These are phyloP conservation scores for Osedax frankpressi DNA, from an alignment of 2,888 invertebrate species.

Conservation along the genomic window DNA sequence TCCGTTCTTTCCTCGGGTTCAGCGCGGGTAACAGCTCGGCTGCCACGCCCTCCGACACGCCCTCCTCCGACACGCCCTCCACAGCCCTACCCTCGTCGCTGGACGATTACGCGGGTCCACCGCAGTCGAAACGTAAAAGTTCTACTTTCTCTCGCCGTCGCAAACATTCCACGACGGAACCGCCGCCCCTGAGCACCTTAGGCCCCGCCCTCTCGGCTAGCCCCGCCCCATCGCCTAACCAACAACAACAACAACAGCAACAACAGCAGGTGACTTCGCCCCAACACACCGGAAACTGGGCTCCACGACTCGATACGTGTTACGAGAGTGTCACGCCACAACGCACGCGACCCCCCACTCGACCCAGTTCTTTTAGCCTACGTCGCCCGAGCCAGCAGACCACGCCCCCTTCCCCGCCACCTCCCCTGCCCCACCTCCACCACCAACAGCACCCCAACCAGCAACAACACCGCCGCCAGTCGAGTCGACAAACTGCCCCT, in stretches of 20 bases:
- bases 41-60: background rate
- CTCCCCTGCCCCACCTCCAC: background rate
- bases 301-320: conserved; percentile 4
- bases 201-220: too few relatives aligned
- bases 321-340: background rate
- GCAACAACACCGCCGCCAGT: too few relatives aligned
- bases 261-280: background rate
- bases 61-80: background rate
- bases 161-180: background rate
- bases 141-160: background rate
- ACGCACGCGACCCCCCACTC: background rate
- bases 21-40: background rate
- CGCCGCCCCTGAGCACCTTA: too few relatives aligned
- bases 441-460: background rate
- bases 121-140: background rate
- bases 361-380: background rate
- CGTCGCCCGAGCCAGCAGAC: too few relatives aligned
- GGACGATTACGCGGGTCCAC: too few relatives aligned
- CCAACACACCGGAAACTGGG: background rate
- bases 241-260: background rate
- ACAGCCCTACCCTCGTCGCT: too few relatives aligned
- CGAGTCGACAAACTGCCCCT: too few relatives aligned
- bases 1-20: conserved; percentile 6
- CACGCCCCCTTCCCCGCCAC: background rate
- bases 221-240: background rate